Evolutionary conservation across 2,797 vertebrate genomes (phyloP).

Genomic region (Pseudochirops cupreus): DNA sequence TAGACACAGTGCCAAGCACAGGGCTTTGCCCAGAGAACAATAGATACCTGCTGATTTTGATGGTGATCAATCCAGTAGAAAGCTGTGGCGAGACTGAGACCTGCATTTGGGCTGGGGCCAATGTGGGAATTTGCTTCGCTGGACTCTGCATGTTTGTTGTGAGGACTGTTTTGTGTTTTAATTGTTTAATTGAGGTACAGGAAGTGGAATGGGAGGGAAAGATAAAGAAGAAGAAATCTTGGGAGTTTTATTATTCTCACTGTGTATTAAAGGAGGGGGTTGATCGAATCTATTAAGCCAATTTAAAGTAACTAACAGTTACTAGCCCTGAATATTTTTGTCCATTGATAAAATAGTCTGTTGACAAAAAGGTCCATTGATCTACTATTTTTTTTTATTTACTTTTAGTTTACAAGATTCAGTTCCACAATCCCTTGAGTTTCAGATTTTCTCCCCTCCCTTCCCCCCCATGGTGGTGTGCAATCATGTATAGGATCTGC

Average conservation of each 20-base stretch:
- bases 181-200: not conserved
- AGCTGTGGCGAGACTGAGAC: not conserved
- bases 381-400: too few relatives aligned
- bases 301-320: not conserved
- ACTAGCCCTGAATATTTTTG: not conserved
- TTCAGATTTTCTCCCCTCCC: too few relatives aligned
- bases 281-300: not conserved
- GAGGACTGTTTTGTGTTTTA: not conserved
- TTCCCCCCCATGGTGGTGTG: too few relatives aligned
- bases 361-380: too few relatives aligned
- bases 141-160: not conserved
- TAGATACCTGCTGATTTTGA: not conserved
- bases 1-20: not conserved
- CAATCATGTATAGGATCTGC: too few relatives aligned
- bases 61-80: not conserved
- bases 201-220: not conserved
- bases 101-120: not conserved
- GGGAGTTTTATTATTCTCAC: not conserved
- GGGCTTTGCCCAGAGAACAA: not conserved
- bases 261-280: not conserved
- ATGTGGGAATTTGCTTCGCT: not conserved
- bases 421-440: too few relatives aligned
- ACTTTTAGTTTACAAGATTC: too few relatives aligned
- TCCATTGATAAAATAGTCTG: too few relatives aligned
- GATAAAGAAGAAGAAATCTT: not conserved